These are phyloP conservation scores for Vulpes lagopus DNA, from an alignment of 2,113 vertebrate species.

Conservation along the genomic window DNA sequence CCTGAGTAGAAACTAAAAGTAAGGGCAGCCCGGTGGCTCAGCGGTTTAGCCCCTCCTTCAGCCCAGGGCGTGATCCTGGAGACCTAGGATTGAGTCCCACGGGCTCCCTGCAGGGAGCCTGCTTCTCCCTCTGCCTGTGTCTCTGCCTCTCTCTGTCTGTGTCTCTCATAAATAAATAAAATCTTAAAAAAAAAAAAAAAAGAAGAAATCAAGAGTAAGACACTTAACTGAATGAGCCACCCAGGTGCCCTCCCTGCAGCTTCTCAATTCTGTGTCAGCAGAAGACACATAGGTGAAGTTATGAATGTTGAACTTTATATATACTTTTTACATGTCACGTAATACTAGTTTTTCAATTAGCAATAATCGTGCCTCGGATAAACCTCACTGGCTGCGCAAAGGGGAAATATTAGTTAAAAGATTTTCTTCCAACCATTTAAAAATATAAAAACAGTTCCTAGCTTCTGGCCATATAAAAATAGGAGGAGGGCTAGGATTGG, in stretches of 20 bases:
- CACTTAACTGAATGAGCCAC: neutral
- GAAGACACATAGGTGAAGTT: neutral
- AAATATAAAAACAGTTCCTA: conserved; percentile 14
- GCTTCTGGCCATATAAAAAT: neutral
- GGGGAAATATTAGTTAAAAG: no score
- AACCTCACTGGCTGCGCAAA: no score
- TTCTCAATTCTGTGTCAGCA: neutral
- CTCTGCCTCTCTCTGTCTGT: no score
- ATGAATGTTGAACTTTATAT: neutral
- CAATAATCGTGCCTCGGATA: no score
- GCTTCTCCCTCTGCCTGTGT: no score
- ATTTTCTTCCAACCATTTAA: neutral
- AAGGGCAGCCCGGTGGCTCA: no score
- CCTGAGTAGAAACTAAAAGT: neutral
- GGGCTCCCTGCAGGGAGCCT: no score
- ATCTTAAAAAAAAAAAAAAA: no score
- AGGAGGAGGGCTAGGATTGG: neutral
- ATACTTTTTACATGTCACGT: neutral
- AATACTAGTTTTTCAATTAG: neutral
- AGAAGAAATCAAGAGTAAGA: neutral
- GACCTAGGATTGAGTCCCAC: no score
- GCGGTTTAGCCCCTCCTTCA: no score
- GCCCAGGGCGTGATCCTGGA: no score
- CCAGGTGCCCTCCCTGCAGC: neutral
- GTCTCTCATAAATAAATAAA: no score